phyloP scores from a whole-genome alignment of 2,888 invertebrate species.

The Escarpia spicata region DNA sequence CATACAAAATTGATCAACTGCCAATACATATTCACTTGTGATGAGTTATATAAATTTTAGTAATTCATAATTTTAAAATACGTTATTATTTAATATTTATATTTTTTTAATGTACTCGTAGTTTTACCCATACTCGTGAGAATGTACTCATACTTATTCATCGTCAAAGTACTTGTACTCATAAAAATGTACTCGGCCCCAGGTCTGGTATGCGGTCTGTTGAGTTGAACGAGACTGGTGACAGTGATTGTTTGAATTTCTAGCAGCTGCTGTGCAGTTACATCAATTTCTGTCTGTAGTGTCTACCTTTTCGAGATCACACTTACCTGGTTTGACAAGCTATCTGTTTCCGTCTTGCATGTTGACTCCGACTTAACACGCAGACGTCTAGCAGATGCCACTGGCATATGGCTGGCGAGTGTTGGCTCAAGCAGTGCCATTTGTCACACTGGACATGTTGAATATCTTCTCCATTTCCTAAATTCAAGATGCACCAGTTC shows the following conservation, averaged over 20 bases:
- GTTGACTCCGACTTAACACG: not conserved
- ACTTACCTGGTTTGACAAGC: not conserved
- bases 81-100: no score
- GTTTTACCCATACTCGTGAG: no score
- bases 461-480: not conserved
- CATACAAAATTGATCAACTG: no score
- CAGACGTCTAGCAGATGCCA: not conserved
- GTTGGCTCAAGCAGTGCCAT: not conserved
- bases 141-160: no score
- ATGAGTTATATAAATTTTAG: no score
- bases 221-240: not conserved
- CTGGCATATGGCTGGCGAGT: not conserved
- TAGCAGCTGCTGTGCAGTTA: not conserved
- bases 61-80: no score
- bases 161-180: no score
- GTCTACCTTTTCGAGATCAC: not conserved
- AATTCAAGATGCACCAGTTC: not conserved
- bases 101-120: no score
- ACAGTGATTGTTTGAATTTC: not conserved
- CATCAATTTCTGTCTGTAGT: not conserved
- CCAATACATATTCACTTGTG: no score
- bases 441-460: not conserved
- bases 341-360: not conserved
- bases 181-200: no score
- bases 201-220: not conserved